Base-by-base conservation (phyloP, 2,797 vertebrate species). In the Parambassis ranga region DNA sequence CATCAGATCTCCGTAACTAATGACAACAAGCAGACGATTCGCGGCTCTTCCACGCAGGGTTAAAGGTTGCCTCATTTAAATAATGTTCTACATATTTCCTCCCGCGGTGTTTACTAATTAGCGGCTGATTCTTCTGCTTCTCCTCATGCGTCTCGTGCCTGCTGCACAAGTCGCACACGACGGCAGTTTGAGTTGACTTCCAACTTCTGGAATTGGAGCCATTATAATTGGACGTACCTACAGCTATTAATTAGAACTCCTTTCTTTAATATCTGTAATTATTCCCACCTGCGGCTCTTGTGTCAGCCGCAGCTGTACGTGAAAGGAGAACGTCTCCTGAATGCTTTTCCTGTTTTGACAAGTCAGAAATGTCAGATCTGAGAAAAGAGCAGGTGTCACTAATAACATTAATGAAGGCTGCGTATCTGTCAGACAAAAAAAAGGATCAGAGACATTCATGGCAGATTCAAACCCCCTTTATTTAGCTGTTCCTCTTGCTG, bases 361-460 rank as follows among this genome's bases (percentile, higher is more conserved):
- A 61, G 18, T 33, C 30, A 14, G 64, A 69, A 48, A 65, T 50
- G 39, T 56, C 52, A 5, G 46, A 59, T 2, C 8, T 35, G 32
- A 72, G 50, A 74, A 67, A 64, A 37, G 77, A 83, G 70, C 81
- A 84, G 84, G 67, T 82, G 82, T 59, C 57, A 7, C 53, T 71
- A 69, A 75, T 50, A 46, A 41, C 72, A 28, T 65, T 59, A 66
- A 73, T 53, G 61, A 73, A 23, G 3, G 5, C 26, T 41, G 18
- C 3, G 7, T 28, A 63, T 20, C 46, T 10, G 38, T 67, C 1
- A 59, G 14, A 55, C 59, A 28, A 28, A 36, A 24, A 14, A 16
- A 15, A 36, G 15, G 36, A 51, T 56, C 49, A 27, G 23, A 32
- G 6, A 22, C 20, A 26, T 47, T 38, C 36, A 19, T 7, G 23